Evolutionary conservation across 1,140 invertebrate species (phyloP), one percentile per base, ranked within the genome.

Genomic region (Drosophila leontia): DNA sequence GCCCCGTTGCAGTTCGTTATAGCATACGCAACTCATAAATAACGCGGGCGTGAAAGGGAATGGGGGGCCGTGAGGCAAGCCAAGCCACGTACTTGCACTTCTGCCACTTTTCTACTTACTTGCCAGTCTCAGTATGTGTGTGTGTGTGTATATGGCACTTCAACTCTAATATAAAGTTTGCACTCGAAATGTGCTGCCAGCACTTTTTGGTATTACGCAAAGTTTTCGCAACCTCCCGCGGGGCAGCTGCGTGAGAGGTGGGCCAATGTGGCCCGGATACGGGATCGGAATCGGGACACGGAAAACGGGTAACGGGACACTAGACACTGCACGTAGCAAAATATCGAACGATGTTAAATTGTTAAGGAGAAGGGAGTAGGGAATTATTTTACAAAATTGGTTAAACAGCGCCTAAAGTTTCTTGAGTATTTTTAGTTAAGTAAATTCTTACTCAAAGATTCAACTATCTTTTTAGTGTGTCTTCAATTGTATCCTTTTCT

Each of bases 151-250:
- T 75, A 72, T 78, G 85, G 80, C 84, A 88, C 84, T 88, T 88
- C 84, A 88, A 80, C 84, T 88, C 84, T 84, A 88, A 88, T 88
- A 88, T 88, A 88, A 88, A 88, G 84, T 88, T 88, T 90, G 85
- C 80, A 80, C 84, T 88, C 85, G 74, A 88, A 88, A 84, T 88
- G 85, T 90, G 84, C 84, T 90, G 84, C 81, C 71, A 88, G 84
- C 84, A 88, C 84, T 88, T 88, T 88, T 88, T 80, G 85, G 84
- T 88, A 88, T 88, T 88, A 88, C 84, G 84, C 84, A 88, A 88
- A 88, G 85, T 87, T 87, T 79, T 80, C 57, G 60, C 74, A 55
- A 78, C 67, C 55, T 56, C 75, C 75, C 75, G 70, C 80, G 70
- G 71, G 75, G 72, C 50, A 75, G 35, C 50, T 75, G 72, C 58